Percentiles rank a stretch among this genome's conserved stretches.
phyloP scores from a whole-genome alignment of 2,113 vertebrate genomes.

The Notarius lentiginosus region DNA sequence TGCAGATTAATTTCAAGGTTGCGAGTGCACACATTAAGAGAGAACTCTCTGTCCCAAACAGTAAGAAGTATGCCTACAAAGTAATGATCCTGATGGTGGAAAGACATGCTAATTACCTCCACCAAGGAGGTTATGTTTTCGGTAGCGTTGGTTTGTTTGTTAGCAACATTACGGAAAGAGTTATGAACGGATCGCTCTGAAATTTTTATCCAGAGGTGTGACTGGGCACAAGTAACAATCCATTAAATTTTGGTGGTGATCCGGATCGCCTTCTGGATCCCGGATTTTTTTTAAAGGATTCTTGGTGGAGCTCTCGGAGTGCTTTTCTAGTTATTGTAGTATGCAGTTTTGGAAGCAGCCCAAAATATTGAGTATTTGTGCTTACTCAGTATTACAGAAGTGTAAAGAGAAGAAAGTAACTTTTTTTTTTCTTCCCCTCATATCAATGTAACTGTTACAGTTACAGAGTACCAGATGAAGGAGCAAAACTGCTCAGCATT shows the following conservation, averaged over 20 bases:
- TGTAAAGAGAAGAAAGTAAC: neutral
- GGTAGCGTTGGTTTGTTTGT: too few relatives aligned
- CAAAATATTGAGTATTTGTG: neutral
- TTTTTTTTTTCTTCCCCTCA: neutral
- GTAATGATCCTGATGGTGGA: neutral
- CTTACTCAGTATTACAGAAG: neutral
- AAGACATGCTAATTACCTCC: neutral
- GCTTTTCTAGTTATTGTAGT: neutral
- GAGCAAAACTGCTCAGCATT: neutral
- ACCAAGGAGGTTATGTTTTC: too few relatives aligned
- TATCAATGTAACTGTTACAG: neutral
- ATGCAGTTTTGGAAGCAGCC: too few relatives aligned
- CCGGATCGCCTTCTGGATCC: too few relatives aligned
- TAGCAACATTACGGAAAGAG: too few relatives aligned
- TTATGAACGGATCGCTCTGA: too few relatives aligned
- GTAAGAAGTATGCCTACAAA: neutral
- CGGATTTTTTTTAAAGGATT: too few relatives aligned
- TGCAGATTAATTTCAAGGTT: neutral
- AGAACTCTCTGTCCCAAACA: neutral
- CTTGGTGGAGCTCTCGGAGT: too few relatives aligned
- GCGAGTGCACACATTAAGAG: neutral
- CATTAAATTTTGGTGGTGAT: too few relatives aligned
- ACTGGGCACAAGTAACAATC: too few relatives aligned
- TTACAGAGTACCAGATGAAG: neutral
- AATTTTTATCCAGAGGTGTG: too few relatives aligned